Percentiles rank a stretch among this genome's conserved stretches.
Conservation (phyloP, 2,888 invertebrate species). For the Lycaena phlaeas region DNA sequence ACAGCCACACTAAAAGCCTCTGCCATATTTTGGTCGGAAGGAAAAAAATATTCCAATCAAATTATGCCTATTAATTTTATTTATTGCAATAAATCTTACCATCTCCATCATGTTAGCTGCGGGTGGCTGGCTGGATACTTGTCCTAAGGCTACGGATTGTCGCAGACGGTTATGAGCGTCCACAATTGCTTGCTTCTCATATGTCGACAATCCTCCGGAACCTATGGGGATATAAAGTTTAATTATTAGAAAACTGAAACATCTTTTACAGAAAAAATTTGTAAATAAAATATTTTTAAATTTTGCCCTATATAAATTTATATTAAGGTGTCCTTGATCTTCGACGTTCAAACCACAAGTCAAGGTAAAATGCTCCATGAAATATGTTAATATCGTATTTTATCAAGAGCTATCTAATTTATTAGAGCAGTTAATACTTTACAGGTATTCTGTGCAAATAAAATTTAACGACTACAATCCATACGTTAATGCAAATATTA, state of each 20-base stretch:
- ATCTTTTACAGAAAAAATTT: too few relatives aligned
- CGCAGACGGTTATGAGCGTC: conserved; percentile 87
- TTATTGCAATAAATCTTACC: conserved; percentile 54
- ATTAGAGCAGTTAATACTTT: neutral
- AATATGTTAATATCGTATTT: too few relatives aligned
- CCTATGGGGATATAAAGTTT: conserved; percentile 44
- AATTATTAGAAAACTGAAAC: neutral
- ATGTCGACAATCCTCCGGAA: conserved; percentile 78
- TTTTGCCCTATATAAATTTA: too few relatives aligned
- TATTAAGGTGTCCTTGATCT: conserved; percentile 17
- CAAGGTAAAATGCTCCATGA: conserved; percentile 29
- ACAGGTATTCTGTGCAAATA: neutral
- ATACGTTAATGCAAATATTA: too few relatives aligned
- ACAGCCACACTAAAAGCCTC: too few relatives aligned
- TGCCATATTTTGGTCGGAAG: too few relatives aligned
- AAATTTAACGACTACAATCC: too few relatives aligned
- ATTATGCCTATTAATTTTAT: too few relatives aligned
- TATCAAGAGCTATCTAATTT: too few relatives aligned
- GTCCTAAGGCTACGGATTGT: conserved; percentile 85
- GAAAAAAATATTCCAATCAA: too few relatives aligned
- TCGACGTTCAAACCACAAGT: conserved; percentile 25
- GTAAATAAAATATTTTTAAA: too few relatives aligned
- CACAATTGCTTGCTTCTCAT: conserved; percentile 83
- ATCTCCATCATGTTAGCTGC: conserved; percentile 91
- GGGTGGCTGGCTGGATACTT: conserved; percentile 81